phyloP scores from a whole-genome alignment of 2,888 invertebrate species.

The Scaptomyza cyrtandrae region DNA sequence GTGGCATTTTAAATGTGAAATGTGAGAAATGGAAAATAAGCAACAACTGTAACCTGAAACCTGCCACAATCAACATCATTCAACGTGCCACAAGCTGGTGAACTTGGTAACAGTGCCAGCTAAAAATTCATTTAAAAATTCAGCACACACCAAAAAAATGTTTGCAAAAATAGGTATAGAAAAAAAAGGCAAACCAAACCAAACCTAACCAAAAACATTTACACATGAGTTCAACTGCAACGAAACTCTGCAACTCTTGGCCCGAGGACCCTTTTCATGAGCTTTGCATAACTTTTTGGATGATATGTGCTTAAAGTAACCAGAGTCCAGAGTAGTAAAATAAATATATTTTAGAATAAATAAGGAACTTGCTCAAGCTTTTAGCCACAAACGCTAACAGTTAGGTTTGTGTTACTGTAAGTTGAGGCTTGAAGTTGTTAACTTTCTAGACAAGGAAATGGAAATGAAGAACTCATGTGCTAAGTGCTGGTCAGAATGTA shows the following conservation, averaged over 20 bases:
- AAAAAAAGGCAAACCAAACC: neutral
- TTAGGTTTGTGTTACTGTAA: neutral
- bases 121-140: slow-evolving; percentile 59
- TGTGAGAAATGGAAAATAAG: slow-evolving; percentile 1
- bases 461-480: neutral
- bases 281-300: neutral
- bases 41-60: slow-evolving; percentile 10
- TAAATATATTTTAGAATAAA: no score
- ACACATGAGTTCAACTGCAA: neutral
- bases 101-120: slow-evolving; percentile 20
- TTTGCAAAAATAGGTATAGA: neutral
- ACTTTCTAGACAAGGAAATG: neutral
- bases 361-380: neutral
- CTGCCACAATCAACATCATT: slow-evolving; percentile 26
- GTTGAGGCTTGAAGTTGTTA: neutral
- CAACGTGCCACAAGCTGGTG: slow-evolving; percentile 34
- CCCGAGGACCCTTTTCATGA: neutral
- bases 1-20: neutral
- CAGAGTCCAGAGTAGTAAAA: neutral
- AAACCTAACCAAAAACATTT: slow-evolving; percentile 1
- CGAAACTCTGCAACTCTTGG: neutral
- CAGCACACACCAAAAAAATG: slow-evolving; percentile 8
- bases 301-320: neutral
- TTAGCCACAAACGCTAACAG: neutral
- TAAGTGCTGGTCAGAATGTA: neutral